Evolutionary conservation across 2,797 vertebrate species (phyloP).

Genomic region (Streptopelia turtur): DNA sequence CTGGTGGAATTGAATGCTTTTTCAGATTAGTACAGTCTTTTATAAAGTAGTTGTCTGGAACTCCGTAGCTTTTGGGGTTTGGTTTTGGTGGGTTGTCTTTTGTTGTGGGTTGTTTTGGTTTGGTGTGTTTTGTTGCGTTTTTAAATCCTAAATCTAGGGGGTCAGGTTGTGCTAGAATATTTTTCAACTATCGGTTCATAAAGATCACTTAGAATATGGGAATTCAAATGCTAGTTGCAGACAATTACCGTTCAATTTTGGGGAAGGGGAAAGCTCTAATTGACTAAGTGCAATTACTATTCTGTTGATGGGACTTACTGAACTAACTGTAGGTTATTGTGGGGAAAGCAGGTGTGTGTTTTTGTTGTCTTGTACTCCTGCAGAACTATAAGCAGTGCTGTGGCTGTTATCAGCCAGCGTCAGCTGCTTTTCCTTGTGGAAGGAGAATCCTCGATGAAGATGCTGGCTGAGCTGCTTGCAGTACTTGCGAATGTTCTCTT

Average conservation of each 20-base stretch:
- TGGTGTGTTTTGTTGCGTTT: background rate
- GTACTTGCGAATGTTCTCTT: background rate
- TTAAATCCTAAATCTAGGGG: background rate
- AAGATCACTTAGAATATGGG: background rate
- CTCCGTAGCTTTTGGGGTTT: background rate
- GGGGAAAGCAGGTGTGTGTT: background rate
- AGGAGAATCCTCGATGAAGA: background rate
- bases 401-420: background rate
- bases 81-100: background rate
- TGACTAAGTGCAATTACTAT: background rate
- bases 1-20: background rate
- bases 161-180: background rate
- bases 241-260: background rate
- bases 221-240: background rate
- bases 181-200: background rate
- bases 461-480: background rate
- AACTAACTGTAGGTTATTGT: background rate
- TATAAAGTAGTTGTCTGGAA: background rate
- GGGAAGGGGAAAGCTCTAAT: background rate
- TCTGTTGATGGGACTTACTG: background rate
- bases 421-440: background rate
- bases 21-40: background rate
- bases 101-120: no score
- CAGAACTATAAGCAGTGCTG: background rate
- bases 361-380: background rate